Conservation (phyloP, 2,797 vertebrate species). For the Gambelia wislizenii region DNA sequence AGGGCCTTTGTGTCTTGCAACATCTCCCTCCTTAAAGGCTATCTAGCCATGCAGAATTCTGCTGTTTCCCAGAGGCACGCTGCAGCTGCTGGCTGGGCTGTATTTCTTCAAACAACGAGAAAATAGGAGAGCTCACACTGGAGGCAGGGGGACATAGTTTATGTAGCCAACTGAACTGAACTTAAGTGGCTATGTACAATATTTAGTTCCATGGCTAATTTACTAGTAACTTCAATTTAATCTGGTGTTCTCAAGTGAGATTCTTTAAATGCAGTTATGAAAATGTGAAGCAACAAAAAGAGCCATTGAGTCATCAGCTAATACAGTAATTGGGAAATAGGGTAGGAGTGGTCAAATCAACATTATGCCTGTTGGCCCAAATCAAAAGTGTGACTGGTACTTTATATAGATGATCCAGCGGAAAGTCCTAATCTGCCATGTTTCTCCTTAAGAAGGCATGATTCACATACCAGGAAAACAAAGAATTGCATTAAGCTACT, state of each 20-base stretch:
- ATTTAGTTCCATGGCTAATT: background rate
- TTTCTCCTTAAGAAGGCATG: background rate
- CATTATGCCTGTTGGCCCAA: background rate
- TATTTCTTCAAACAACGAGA: background rate
- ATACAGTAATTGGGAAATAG: background rate
- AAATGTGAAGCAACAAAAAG: background rate
- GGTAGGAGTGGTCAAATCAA: background rate
- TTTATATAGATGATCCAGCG: background rate
- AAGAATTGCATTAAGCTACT: background rate
- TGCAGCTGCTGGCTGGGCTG: background rate
- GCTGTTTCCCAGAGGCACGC: background rate
- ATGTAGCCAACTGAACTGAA: background rate
- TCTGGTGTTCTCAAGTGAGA: background rate
- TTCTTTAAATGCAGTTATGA: background rate
- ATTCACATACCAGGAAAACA: background rate
- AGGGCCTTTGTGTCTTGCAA: background rate
- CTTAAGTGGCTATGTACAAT: background rate
- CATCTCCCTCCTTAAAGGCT: no score
- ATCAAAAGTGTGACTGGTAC: background rate
- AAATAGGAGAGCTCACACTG: background rate
- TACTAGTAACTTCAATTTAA: background rate
- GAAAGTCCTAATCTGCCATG: background rate
- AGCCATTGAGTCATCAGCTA: background rate
- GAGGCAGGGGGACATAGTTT: background rate
- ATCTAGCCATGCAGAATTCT: background rate